Evolutionary conservation across 2,797 vertebrate species (phyloP), one percentile per base, ranked within the genome.

Genomic region (Macroramphosus scolopax): DNA sequence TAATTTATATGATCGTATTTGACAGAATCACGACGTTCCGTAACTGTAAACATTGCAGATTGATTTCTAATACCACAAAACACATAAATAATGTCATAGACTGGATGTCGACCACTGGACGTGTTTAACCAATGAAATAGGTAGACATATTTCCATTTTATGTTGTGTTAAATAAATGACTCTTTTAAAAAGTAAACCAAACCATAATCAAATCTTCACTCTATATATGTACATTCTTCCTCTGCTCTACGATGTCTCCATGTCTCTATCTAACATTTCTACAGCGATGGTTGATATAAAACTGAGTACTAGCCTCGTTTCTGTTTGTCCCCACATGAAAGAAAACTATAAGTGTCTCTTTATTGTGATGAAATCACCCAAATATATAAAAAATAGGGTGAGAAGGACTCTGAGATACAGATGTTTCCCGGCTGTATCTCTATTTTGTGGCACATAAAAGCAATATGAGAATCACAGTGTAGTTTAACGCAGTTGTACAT

Each of bases 101-200:
- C 78, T 84, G 79, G 68, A 77, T 57, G 38, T 80, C 75, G 63
- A 50, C 65, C 71, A 54, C 71, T 89, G 81, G 85, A 86, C 68
- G 87, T 82, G 62, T 82, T 81, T 80, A 78, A 79, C 51, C 52
- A 47, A 28, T 79, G 52, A 82, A 87, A 88, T 87, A 84, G 87
- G 89, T 68, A 53, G 62, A 58, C 22, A 68, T 73, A 52, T 57
- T 48, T 72, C 5, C 44, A 50, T 42, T 42, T 34, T 35, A 51
- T 40, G 16, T 8, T 40, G 40, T 63, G 31, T 48, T 31, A 20
- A 72, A 62, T 52, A 1, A 22, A 30, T 48, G 8, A 49, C 16
- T 55, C 25, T 12, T 43, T 66, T 58, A 5, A 8, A 60, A 55
- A 45, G 20, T 41, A 45, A 25, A 41, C 5, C 5, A 50, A 46